These are phyloP conservation scores for Cryptotermes secundus DNA, from an alignment of 1,140 invertebrate species.

Conservation along the genomic window DNA sequence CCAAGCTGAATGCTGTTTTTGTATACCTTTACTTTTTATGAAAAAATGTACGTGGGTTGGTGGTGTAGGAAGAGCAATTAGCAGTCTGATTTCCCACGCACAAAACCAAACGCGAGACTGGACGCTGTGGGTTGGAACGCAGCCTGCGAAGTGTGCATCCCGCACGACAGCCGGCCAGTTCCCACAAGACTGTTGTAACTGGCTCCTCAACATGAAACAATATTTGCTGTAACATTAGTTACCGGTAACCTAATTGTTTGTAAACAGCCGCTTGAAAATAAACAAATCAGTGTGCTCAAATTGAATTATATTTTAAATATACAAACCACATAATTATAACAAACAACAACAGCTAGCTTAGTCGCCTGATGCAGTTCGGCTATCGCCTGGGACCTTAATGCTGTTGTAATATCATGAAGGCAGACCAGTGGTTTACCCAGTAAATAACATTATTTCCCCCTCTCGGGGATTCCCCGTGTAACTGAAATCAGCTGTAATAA, in stretches of 20 bases:
- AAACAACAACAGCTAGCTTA: not conserved
- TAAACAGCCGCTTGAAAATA: not conserved
- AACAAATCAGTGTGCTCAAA: not conserved
- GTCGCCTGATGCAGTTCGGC: not conserved
- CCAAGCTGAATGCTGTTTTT: too few relatives aligned
- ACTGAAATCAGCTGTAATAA: not conserved
- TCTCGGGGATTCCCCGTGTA: not conserved
- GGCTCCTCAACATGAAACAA: not conserved
- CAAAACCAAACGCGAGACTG: too few relatives aligned
- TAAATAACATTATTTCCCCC: not conserved
- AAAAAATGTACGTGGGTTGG: too few relatives aligned
- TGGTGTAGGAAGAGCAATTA: too few relatives aligned
- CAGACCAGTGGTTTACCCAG: not conserved
- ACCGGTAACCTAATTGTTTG: conserved; percentile 3
- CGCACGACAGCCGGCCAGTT: not conserved
- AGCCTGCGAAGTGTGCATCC: too few relatives aligned
- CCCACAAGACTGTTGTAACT: not conserved
- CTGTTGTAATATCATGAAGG: not conserved
- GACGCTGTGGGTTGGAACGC: too few relatives aligned
- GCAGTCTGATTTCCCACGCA: too few relatives aligned
- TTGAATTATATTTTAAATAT: conserved; percentile 6
- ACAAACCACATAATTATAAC: not conserved
- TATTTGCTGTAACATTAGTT: conserved; percentile 6
- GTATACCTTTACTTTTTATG: too few relatives aligned
- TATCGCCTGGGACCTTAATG: not conserved